These are phyloP conservation scores for Nemotelus pantherinus DNA, from an alignment of 2,888 invertebrate genomes.

Conservation along the genomic window DNA sequence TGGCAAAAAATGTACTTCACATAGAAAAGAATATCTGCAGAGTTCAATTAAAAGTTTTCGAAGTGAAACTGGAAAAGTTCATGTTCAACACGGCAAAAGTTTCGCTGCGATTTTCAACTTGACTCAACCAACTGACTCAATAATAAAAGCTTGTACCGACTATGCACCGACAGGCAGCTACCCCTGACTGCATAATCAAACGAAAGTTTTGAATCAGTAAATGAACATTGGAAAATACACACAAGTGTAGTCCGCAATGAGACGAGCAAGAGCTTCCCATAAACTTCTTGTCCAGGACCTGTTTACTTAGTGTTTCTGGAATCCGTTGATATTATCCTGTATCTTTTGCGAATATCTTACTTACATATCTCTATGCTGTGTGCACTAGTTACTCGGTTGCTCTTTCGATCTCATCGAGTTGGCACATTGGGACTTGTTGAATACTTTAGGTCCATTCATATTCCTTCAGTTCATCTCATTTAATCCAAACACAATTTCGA, in stretches of 20 bases:
- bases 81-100: slow-evolving; percentile 25
- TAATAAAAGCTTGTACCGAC: background rate
- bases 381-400: too few species aligned
- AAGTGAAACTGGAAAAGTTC: slow-evolving; percentile 35
- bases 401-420: too few species aligned
- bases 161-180: background rate
- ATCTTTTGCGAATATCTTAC: too few species aligned
- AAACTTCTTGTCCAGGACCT: too few species aligned
- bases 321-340: too few species aligned
- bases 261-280: background rate
- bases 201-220: slow-evolving; percentile 21
- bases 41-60: slow-evolving; percentile 42
- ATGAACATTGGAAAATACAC: slow-evolving; percentile 22
- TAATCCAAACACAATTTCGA: too few species aligned
- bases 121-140: background rate
- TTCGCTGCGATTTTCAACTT: background rate
- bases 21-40: slow-evolving; percentile 27
- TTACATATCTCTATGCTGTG: too few species aligned
- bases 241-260: background rate
- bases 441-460: too few species aligned
- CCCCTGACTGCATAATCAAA: slow-evolving; percentile 32
- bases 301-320: too few species aligned
- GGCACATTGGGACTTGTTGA: too few species aligned
- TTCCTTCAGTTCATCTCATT: too few species aligned
- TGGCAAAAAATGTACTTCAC: background rate